Conservation (phyloP, 2,888 invertebrate species). For the Notocelia uddmanniana region DNA sequence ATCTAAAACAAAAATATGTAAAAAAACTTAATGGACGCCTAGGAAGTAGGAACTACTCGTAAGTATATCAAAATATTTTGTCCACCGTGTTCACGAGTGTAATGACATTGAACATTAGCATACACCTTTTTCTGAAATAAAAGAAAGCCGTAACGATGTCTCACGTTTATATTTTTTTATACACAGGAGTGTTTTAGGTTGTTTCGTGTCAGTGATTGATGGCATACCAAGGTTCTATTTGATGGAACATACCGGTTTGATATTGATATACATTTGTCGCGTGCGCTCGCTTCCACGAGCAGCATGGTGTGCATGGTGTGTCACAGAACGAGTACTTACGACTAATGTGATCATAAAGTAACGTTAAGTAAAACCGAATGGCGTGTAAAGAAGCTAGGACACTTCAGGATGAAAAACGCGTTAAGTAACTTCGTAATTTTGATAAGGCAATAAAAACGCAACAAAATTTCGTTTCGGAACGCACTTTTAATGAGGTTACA, state of each 20-base stretch:
- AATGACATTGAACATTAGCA: constrained; percentile 41
- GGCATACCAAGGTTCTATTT: constrained; percentile 50
- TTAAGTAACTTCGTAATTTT: constrained; percentile 43
- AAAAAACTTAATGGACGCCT: neutral
- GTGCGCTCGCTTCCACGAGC: neutral
- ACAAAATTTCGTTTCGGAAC: constrained; percentile 23
- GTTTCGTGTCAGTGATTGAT: constrained; percentile 72
- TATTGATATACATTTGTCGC: neutral
- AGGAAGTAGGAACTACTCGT: neutral
- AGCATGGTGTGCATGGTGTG: no score
- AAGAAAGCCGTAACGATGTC: constrained; percentile 65
- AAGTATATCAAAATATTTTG: constrained; percentile 4
- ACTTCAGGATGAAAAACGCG: constrained; percentile 38
- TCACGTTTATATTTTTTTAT: constrained; percentile 61
- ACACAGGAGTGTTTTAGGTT: constrained; percentile 59
- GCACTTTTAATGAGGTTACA: constrained; percentile 15
- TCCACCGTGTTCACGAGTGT: constrained; percentile 6
- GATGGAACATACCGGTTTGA: neutral
- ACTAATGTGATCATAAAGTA: neutral
- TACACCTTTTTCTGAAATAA: constrained; percentile 53
- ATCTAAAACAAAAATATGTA: no score
- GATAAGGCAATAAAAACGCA: constrained; percentile 25
- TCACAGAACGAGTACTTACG: neutral
- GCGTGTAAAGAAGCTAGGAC: constrained; percentile 35
- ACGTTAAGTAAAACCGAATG: constrained; percentile 9